These are phyloP conservation scores for Dicranocentrus wangi DNA, from an alignment of 2,888 invertebrate genomes.

Conservation along the genomic window DNA sequence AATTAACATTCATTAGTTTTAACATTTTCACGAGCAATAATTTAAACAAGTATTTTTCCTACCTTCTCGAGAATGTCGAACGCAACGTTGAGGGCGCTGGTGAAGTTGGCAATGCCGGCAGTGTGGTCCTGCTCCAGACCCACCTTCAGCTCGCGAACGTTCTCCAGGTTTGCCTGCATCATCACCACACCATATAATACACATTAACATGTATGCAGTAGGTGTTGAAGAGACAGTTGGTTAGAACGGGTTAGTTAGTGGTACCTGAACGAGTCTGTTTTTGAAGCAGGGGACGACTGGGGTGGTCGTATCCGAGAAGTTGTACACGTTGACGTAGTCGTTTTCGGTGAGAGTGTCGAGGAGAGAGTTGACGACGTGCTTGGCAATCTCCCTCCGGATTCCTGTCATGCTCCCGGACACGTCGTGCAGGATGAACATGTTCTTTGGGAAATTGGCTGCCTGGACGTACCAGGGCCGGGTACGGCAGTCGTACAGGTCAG, in stretches of 20 bases:
- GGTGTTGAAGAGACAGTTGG: too few relatives aligned
- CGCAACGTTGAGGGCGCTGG: constrained; percentile 86
- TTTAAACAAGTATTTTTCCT: background rate
- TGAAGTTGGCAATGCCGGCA: constrained; percentile 88
- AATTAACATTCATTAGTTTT: too few relatives aligned
- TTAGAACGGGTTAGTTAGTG: background rate
- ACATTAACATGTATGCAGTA: too few relatives aligned
- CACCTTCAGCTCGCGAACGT: constrained; percentile 85
- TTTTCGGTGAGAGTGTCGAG: constrained; percentile 97
- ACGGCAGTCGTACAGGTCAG: constrained; percentile 93
- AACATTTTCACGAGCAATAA: background rate
- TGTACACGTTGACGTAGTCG: constrained; percentile 95
- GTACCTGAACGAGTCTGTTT: constrained; percentile 91
- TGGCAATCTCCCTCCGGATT: constrained; percentile 90
- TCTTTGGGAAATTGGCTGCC: constrained; percentile 98
- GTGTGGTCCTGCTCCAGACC: constrained; percentile 82
- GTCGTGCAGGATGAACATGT: constrained; percentile 95
- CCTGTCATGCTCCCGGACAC: constrained; percentile 82
- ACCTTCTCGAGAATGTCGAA: constrained; percentile 87
- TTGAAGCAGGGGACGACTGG: constrained; percentile 90
- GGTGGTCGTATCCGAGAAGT: constrained; percentile 82
- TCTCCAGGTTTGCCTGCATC: constrained; percentile 89
- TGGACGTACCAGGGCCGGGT: constrained; percentile 96
- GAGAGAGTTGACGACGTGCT: constrained; percentile 89
- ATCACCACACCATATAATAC: constrained; percentile 56